Base-by-base conservation (phyloP, 2,797 vertebrate genomes). In the Sparus aurata region DNA sequence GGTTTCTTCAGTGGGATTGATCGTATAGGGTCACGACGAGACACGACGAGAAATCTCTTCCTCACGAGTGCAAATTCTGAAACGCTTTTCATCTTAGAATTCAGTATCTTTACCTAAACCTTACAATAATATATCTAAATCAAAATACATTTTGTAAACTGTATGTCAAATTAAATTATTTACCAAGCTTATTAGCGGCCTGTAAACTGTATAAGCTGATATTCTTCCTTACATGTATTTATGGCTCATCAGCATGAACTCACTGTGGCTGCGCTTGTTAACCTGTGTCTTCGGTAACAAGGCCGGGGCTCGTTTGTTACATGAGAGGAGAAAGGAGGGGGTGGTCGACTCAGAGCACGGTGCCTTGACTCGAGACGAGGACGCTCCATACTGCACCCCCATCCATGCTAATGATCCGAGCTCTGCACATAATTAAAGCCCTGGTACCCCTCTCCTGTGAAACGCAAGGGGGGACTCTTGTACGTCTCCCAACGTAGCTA, bases 341-440 rank as follows among this genome's bases (percentile, higher is more conserved):
- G 80, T 89, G 90, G 85, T 87, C 63, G 89, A 84, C 86, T 85
- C 25, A 0, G 84, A 89, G 91, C 86, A 72, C 76, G 3, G 86
- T 80, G 87, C 85, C 91, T 93, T 85, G 83, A 92, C 92, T 92
- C 87, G 87, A 91, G 91, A 93, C 79, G 82, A 84, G 85, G 88
- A 84, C 64, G 75, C 82, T 85, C 77, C 80, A 64, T 63, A 55
- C 78, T 34, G 82, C 84, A 68, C 85, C 85, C 88, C 82, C 86
- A 83, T 91, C 89, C 91, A 92, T 93, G 90, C 91, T 95, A 95
- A 95, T 92, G 91, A 93, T 89, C 88, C 57, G 46, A 83, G 89
- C 78, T 90, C 90, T 79, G 84, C 91, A 89, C 93, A 91, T 94
- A 95, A 94, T 95, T 94, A 95, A 93, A 91, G 92, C 79, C 87